Evolutionary conservation across 2,797 vertebrate genomes (phyloP).

Genomic region (Tamandua tetradactyla): DNA sequence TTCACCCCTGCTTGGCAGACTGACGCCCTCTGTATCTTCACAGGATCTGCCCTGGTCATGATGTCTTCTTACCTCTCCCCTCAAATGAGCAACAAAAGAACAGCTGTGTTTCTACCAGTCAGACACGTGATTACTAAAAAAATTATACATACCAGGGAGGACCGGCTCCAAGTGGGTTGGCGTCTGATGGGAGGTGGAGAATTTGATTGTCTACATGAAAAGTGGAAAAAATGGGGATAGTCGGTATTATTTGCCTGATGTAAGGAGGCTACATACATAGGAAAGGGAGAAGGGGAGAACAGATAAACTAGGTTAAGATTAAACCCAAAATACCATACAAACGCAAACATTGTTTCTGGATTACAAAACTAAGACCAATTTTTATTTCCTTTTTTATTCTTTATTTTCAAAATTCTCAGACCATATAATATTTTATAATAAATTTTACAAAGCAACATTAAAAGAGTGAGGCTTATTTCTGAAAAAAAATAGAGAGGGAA

Average conservation of each 20-base stretch:
- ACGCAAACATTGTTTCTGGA: not conserved
- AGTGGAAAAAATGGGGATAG: not conserved
- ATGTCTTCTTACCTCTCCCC: not conserved
- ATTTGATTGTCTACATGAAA: conserved; percentile 89
- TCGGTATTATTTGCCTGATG: not conserved
- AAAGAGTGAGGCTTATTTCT: not conserved
- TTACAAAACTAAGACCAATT: not conserved
- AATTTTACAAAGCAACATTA: not conserved
- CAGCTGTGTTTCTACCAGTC: not conserved
- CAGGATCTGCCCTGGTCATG: not conserved
- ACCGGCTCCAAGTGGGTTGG: conserved; percentile 94
- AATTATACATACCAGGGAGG: conserved; percentile 88
- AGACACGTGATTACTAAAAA: not conserved
- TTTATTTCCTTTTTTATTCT: not conserved
- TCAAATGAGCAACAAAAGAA: not conserved
- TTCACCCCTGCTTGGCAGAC: not conserved
- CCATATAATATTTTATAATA: not conserved
- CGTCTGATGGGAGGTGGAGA: conserved; percentile 95
- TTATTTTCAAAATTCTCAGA: not conserved
- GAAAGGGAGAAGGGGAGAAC: not conserved
- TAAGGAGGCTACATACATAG: not conserved
- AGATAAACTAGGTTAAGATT: not conserved
- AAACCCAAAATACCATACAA: not conserved
- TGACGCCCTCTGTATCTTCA: not conserved
- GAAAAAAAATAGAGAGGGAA: conserved; percentile 60